These are phyloP conservation scores for Vimba vimba DNA, from an alignment of 2,113 vertebrate genomes.

Conservation along the genomic window DNA sequence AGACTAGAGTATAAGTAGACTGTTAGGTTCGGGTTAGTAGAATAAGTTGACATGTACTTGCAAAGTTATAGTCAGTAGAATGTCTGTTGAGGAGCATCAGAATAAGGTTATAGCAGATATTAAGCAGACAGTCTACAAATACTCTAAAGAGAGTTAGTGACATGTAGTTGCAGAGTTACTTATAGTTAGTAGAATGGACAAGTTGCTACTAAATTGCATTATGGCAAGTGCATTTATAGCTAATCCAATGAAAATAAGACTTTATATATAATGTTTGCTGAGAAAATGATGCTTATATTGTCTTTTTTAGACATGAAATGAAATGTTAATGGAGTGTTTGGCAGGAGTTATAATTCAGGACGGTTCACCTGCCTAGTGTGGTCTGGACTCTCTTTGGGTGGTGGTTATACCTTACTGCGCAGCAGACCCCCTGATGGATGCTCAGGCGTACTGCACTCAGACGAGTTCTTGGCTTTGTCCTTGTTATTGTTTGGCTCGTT, in stretches of 20 bases:
- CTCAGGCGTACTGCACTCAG: constrained; percentile 94
- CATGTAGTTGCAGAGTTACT: no score
- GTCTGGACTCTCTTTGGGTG: neutral
- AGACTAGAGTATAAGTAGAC: no score
- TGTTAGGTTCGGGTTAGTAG: no score
- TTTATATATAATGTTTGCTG: neutral
- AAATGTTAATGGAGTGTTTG: constrained; percentile 46
- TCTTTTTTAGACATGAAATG: neutral
- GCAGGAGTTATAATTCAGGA: neutral
- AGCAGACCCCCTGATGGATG: constrained; percentile 92
- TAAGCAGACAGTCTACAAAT: no score
- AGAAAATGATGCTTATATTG: neutral
- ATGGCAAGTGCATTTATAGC: neutral
- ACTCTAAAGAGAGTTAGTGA: no score
- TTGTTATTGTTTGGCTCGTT: constrained; percentile 98
- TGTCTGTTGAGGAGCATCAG: no score
- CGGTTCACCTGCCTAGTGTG: constrained; percentile 31
- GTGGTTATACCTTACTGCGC: constrained; percentile 86
- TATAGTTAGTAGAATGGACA: no score
- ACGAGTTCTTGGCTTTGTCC: constrained; percentile 95
- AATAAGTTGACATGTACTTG: no score
- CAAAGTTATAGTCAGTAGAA: no score
- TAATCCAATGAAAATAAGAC: neutral
- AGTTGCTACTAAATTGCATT: neutral
- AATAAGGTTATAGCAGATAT: no score